Evolutionary conservation across 2,888 invertebrate species (phyloP).

Genomic region (Mantis religiosa): DNA sequence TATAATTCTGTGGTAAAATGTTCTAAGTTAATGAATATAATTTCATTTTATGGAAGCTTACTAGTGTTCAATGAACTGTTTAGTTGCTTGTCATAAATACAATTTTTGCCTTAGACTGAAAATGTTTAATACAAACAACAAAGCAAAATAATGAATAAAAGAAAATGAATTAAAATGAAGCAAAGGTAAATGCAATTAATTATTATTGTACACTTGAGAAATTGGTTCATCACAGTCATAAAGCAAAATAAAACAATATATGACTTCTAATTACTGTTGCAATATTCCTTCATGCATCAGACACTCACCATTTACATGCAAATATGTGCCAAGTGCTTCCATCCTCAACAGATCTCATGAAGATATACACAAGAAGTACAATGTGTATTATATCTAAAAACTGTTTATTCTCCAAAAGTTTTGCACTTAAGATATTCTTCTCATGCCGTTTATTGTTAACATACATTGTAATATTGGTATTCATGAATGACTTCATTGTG

Average conservation of each 20-base stretch:
- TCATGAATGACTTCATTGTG: neutral
- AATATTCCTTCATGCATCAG: neutral
- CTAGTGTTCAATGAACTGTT: neutral
- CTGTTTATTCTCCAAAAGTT: neutral
- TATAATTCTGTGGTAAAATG: too few relatives aligned
- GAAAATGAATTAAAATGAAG: neutral
- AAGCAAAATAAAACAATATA: neutral
- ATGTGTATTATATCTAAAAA: neutral
- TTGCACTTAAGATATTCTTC: neutral
- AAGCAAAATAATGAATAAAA: neutral
- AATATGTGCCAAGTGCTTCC: conserved; percentile 5
- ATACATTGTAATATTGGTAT: neutral
- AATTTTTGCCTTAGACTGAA: neutral
- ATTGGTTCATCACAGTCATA: neutral
- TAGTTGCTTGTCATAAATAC: neutral
- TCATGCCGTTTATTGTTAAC: neutral
- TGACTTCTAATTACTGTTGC: neutral
- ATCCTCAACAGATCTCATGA: neutral
- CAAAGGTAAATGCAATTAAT: neutral
- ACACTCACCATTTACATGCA: neutral
- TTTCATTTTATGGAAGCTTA: too few relatives aligned
- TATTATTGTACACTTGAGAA: neutral
- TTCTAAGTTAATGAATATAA: too few relatives aligned
- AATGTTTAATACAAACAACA: neutral
- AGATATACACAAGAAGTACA: neutral